Base-by-base conservation (phyloP, 2,888 invertebrate genomes). In the Erebia aethiops region DNA sequence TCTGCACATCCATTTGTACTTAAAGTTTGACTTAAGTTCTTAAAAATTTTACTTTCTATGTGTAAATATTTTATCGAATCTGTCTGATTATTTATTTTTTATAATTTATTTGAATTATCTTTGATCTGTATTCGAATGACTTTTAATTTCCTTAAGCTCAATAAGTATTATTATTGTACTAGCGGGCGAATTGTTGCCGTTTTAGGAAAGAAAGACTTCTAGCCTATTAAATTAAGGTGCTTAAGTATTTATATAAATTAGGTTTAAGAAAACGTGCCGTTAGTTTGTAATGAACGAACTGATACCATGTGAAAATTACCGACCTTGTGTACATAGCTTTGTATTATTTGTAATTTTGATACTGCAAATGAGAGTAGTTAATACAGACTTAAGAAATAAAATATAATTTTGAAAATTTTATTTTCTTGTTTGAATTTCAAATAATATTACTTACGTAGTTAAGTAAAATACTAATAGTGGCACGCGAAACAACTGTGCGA, bases 121-220 rank as follows among this genome's bases (percentile, higher is more conserved):
- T 64, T 74, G 72, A 72, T 75, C 67, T 75, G 69, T 71, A 69
- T 71, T 71, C 43, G 58, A 49, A 67, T 65, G 18, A 64, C 70
- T 71, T 67, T 73, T 63, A 67, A 43, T 67, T 79, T 77, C 80
- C 80, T 81, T 81, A 83, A 84, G 87, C 79, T 84, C 82, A 80
- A 84, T 82, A 84, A 87, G 84, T 89, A 89, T 89, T 89, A n/a
- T n/a, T n/a, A n/a, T n/a, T n/a, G n/a, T n/a, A 89, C 83, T 86
- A 85, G 85, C 73, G 81, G 88, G 90, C 86, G 82, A 54, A 78
- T 75, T 71, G 74, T 80, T 84, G 89, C 89, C 88, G 83, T 81
- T 86, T 84, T 88, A 90, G 88, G 86, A 87, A 87, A 85, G 87
- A 90, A 92, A 91, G 91, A 91, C 91, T 92, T 91, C 85, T 88